A percentile compares a stretch with the other conserved stretches of the same genome.
Conservation (phyloP, 2,113 vertebrate genomes). For the Peucedramus taeniatus region DNA sequence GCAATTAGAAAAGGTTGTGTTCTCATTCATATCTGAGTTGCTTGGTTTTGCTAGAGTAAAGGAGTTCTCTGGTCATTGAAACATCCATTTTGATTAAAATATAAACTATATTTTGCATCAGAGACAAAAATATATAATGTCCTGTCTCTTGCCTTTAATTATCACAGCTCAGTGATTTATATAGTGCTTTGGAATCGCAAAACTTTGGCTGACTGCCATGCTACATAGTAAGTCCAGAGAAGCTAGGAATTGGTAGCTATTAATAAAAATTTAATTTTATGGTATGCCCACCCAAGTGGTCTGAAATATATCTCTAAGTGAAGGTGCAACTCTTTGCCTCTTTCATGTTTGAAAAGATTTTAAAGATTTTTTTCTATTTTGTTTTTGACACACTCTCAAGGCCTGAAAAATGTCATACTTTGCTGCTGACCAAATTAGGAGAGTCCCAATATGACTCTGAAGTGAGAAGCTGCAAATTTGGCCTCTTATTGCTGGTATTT, state of each 20-base stretch:
- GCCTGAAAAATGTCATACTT: not conserved
- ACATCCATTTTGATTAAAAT: not conserved
- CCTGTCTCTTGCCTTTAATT: slow-evolving; percentile 26
- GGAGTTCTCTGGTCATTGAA: not conserved
- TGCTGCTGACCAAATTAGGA: not conserved
- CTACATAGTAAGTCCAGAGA: not conserved
- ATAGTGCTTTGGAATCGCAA: not conserved
- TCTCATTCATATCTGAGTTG: not conserved
- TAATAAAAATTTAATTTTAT: slow-evolving; percentile 4
- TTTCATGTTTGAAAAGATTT: not conserved
- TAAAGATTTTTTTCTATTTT: not conserved
- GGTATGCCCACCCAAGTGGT: not conserved
- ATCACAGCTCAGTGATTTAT: slow-evolving; percentile 26
- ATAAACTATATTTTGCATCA: not conserved
- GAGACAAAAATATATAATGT: not conserved
- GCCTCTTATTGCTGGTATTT: not conserved
- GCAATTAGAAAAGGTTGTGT: not conserved
- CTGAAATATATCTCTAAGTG: not conserved
- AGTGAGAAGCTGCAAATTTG: not conserved
- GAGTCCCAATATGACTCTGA: not conserved
- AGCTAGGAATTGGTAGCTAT: not conserved
- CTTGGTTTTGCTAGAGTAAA: not conserved
- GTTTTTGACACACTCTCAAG: not conserved
- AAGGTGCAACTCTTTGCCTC: not conserved
- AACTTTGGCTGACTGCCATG: slow-evolving; percentile 16